Evolutionary conservation across 2,113 vertebrate genomes (phyloP).

Genomic region (Pangasianodon gigas): DNA sequence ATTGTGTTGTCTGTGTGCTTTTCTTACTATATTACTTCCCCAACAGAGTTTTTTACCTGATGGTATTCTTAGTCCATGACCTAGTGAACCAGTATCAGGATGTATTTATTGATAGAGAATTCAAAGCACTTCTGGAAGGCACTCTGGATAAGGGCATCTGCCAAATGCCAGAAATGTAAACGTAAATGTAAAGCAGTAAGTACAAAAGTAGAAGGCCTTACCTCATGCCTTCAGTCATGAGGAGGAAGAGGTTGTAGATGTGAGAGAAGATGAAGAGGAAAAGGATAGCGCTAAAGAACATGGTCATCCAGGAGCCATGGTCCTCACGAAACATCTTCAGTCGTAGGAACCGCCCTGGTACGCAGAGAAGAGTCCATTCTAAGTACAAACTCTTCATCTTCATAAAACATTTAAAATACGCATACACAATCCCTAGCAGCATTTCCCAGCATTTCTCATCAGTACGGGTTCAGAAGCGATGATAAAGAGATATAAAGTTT

Average conservation of each 20-base stretch:
- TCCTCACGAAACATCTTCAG: constrained; percentile 98
- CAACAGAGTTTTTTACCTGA: too few relatives aligned
- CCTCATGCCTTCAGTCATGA: constrained; percentile 92
- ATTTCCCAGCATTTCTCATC: constrained; percentile 1
- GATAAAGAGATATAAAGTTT: neutral
- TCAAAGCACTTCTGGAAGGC: too few relatives aligned
- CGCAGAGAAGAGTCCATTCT: constrained; percentile 51
- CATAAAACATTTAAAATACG: neutral
- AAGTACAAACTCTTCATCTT: neutral
- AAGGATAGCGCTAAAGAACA: constrained; percentile 98
- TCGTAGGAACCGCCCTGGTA: constrained; percentile 88
- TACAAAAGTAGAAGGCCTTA: constrained; percentile 66
- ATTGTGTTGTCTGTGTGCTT: too few relatives aligned
- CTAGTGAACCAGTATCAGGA: too few relatives aligned
- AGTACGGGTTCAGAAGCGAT: neutral
- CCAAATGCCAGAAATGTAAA: too few relatives aligned
- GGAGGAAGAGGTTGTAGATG: constrained; percentile 93
- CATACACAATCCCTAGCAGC: neutral
- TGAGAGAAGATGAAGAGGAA: constrained; percentile 98
- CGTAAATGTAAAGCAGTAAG: neutral
- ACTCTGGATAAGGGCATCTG: too few relatives aligned
- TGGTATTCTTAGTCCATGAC: too few relatives aligned
- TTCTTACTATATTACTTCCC: too few relatives aligned
- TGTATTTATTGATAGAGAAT: too few relatives aligned
- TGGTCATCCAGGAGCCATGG: constrained; percentile 98